phyloP scores from a whole-genome alignment of 2,113 vertebrate species.

The Trogon melanurus region DNA sequence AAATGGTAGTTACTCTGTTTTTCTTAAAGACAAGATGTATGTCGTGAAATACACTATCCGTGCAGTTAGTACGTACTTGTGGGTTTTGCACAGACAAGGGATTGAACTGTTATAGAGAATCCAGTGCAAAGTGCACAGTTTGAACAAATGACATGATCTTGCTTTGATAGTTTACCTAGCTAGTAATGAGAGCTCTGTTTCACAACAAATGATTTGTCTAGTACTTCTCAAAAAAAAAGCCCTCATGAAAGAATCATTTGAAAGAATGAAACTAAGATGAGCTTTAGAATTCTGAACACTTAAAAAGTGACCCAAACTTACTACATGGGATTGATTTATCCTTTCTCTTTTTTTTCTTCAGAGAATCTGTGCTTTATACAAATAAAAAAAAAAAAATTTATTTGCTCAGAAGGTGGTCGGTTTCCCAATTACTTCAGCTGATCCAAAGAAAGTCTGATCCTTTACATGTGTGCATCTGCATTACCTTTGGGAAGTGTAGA shows the following conservation, averaged over 20 bases:
- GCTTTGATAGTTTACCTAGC: neutral
- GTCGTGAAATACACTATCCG: neutral
- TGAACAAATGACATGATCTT: neutral
- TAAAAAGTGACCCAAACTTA: neutral
- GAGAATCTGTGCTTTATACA: neutral
- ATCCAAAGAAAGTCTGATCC: neutral
- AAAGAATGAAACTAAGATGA: neutral
- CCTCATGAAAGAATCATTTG: neutral
- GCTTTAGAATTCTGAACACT: neutral
- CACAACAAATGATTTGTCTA: neutral
- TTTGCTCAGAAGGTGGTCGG: neutral
- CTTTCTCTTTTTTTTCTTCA: neutral
- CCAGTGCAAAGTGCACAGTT: neutral
- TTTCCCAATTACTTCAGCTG: neutral
- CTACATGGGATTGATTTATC: neutral
- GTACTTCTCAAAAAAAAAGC: neutral
- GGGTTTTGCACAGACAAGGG: neutral
- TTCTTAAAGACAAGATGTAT: neutral
- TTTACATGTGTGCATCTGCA: neutral
- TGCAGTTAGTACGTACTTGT: neutral
- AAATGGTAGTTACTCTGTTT: neutral
- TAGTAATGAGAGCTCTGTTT: neutral
- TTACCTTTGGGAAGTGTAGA: neutral
- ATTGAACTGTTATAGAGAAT: neutral
- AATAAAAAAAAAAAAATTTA: neutral